Evolutionary conservation across 2,797 vertebrate genomes (phyloP).

Genomic region (Acanthiza pusilla): DNA sequence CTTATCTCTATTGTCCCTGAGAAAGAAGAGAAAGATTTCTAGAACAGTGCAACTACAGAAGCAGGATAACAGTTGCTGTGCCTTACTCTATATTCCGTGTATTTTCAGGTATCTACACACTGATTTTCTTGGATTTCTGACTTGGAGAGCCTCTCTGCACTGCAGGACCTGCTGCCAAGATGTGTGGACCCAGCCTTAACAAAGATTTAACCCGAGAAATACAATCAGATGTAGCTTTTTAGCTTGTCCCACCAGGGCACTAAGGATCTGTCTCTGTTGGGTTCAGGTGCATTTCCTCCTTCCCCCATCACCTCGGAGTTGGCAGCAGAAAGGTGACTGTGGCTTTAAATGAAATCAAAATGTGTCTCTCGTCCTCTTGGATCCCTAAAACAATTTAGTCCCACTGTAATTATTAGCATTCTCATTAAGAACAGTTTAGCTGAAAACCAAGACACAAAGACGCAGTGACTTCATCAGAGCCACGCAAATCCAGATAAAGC

Average conservation of each 20-base stretch:
- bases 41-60: too few relatives aligned
- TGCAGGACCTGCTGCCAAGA: neutral
- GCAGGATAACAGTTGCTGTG: accelerated
- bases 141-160: neutral
- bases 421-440: conserved; percentile 68
- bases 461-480: conserved; percentile 55
- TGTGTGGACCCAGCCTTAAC: neutral
- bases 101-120: neutral
- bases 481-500: conserved; percentile 50
- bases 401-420: conserved; percentile 63
- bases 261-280: neutral
- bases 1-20: too few relatives aligned
- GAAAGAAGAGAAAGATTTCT: too few relatives aligned
- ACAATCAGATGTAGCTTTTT: neutral
- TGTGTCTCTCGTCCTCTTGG: conserved; percentile 9
- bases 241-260: neutral
- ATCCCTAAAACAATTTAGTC: conserved; percentile 32
- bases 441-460: conserved; percentile 51
- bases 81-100: accelerated
- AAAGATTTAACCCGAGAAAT: neutral
- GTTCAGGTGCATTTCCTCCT: neutral
- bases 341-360: conserved; percentile 18
- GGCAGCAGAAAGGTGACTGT: neutral
- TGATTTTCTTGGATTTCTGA: neutral
- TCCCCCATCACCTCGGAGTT: neutral